Percentiles rank a stretch among this genome's conserved stretches.
Evolutionary conservation across 92 coral and sea anemone species (phyloP).

Genomic region (Porites lobata): DNA sequence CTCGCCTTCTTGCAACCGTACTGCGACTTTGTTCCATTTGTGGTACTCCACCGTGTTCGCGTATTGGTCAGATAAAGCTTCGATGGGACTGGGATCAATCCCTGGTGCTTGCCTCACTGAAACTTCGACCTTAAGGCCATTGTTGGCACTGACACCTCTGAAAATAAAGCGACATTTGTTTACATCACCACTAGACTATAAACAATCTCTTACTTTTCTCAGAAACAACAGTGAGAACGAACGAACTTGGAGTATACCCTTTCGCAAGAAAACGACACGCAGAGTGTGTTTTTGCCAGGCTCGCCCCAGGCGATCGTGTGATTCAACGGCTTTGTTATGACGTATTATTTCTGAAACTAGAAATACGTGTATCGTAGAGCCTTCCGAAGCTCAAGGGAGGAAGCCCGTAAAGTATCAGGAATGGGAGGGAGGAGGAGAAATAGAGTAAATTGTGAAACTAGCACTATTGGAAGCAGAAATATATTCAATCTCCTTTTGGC

Average conservation of each 20-base stretch:
- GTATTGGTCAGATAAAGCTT: background rate
- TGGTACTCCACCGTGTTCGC: background rate
- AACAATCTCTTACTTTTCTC: background rate
- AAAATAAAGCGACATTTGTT: background rate
- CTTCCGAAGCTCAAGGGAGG: too few relatives aligned
- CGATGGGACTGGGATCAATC: background rate
- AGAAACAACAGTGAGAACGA: background rate
- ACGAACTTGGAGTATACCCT: background rate
- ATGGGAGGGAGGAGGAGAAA: too few relatives aligned
- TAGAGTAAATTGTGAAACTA: too few relatives aligned
- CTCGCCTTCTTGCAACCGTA: constrained; percentile 74
- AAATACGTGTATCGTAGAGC: too few relatives aligned
- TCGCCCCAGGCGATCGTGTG: too few relatives aligned
- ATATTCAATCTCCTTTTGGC: too few relatives aligned
- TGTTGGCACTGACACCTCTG: background rate
- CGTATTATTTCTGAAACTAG: too few relatives aligned
- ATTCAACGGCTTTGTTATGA: too few relatives aligned
- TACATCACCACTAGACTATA: background rate
- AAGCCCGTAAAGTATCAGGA: too few relatives aligned
- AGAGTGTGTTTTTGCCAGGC: too few relatives aligned
- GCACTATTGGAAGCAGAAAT: too few relatives aligned
- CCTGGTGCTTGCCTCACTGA: background rate
- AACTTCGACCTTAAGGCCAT: background rate
- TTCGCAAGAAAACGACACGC: too few relatives aligned
- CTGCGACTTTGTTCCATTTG: constrained; percentile 71